phyloP scores from a whole-genome alignment of 2,797 vertebrate genomes.

The Syndactyla subalaris region DNA sequence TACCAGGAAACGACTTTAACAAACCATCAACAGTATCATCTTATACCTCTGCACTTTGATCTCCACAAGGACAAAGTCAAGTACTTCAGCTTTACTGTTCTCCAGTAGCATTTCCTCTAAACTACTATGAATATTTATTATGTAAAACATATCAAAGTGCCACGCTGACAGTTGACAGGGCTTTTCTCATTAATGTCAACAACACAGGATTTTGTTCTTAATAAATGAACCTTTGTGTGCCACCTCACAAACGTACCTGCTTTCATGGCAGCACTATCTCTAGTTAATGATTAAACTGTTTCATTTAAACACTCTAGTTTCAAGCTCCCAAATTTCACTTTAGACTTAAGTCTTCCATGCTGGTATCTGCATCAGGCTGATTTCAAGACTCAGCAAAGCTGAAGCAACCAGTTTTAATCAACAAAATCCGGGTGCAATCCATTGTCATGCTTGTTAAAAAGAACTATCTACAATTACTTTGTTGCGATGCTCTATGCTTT shows the following conservation, averaged over 20 bases:
- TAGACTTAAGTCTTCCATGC: not conserved
- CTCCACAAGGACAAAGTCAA: not conserved
- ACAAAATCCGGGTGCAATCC: not conserved
- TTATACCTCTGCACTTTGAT: not conserved
- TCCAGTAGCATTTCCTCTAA: not conserved
- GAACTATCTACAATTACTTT: not conserved
- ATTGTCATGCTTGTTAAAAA: accelerated
- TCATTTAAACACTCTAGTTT: not conserved
- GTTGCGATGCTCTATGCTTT: not conserved
- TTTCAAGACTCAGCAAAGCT: not conserved
- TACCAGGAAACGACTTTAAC: not conserved
- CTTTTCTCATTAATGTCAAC: not conserved
- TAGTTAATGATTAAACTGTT: not conserved
- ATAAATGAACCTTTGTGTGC: not conserved
- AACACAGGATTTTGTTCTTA: not conserved
- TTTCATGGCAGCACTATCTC: not conserved
- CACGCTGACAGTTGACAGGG: not conserved
- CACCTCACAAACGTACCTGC: not conserved
- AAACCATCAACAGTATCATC: not conserved
- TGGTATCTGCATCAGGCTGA: not conserved
- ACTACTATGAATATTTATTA: not conserved
- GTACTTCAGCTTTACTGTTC: not conserved
- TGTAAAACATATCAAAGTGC: not conserved
- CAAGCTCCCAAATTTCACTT: not conserved
- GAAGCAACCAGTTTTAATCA: not conserved